Evolutionary conservation across 1,140 invertebrate species (phyloP), one percentile per base, ranked within the genome.

Genomic region (Littorina saxatilis): DNA sequence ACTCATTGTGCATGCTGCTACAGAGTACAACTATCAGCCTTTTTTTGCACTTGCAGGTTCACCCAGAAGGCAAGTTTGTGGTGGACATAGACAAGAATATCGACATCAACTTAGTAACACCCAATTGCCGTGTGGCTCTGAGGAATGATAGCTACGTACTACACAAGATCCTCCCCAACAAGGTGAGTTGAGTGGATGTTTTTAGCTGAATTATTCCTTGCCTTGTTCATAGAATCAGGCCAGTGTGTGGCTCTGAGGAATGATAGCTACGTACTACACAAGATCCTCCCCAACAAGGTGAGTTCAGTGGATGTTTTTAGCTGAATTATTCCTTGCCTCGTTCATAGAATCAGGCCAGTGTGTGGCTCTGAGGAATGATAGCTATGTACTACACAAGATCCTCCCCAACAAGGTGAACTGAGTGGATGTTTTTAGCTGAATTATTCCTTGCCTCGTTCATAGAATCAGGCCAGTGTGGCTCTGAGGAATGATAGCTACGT

Each of bases 21-120:
- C n/a, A n/a, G n/a, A n/a, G n/a, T n/a, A n/a, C n/a, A n/a, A n/a
- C n/a, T n/a, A n/a, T n/a, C n/a, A n/a, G n/a, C n/a, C n/a, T n/a
- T n/a, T n/a, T n/a, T n/a, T n/a, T n/a, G n/a, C n/a, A n/a, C n/a
- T 74, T 89, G 20, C 81, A 94, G 93, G 98, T 99, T 17, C 99
- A 99, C 93, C 99, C 99, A 2, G 99, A 99, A 94, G 99, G 99
- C 77, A 99, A 99, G 94, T 99, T 99, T 94, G 99, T 99, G 1
- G 99, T 99, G 29, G 99, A 99, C 93, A 94, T 99, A 83, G 99
- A 99, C 91, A 99, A 99, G 91, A 99, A 99, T 90, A 99, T 99
- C 86, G 99, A 99, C 90, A 99, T 99, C 63, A 98, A 97, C 88
- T 97, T 99, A 93, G 96, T 99, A 0, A 99, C 98, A 13, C 97